Evolutionary conservation across 2,888 invertebrate species (phyloP).

Genomic region (Sinelater perroti): DNA sequence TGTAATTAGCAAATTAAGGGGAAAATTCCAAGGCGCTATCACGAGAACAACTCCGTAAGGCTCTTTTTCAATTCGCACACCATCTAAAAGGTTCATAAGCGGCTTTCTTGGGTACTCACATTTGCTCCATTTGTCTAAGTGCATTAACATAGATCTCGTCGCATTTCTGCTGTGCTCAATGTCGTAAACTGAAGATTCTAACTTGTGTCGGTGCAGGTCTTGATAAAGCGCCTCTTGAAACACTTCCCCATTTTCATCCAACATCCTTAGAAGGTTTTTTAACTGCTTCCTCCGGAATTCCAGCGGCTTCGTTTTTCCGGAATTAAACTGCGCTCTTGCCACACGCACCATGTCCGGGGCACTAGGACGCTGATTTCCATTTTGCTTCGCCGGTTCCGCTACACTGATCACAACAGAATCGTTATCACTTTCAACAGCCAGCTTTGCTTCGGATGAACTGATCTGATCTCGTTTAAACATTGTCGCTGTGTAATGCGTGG

Average conservation of each 20-base stretch:
- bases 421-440: neutral
- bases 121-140: slow-evolving; percentile 81
- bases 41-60: slow-evolving; percentile 92
- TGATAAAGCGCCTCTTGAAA: slow-evolving; percentile 79
- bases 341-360: slow-evolving; percentile 63
- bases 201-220: slow-evolving; percentile 83
- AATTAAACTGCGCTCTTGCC: slow-evolving; percentile 76
- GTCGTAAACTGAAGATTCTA: slow-evolving; percentile 83
- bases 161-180: slow-evolving; percentile 82
- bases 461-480: too few relatives aligned
- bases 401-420: neutral
- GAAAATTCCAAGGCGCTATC: slow-evolving; percentile 98
- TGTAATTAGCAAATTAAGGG: slow-evolving; percentile 80
- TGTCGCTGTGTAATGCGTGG: too few relatives aligned
- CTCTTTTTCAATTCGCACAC: slow-evolving; percentile 80
- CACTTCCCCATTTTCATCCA: slow-evolving; percentile 79
- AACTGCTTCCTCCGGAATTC: slow-evolving; percentile 86
- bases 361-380: too few relatives aligned
- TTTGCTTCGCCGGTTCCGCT: too few relatives aligned
- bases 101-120: slow-evolving; percentile 76
- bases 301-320: slow-evolving; percentile 80
- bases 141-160: slow-evolving; percentile 71
- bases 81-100: slow-evolving; percentile 76
- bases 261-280: slow-evolving; percentile 75
- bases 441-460: neutral